These are phyloP conservation scores for Protophormia terraenovae DNA, from an alignment of 2,888 invertebrate genomes.

Conservation along the genomic window DNA sequence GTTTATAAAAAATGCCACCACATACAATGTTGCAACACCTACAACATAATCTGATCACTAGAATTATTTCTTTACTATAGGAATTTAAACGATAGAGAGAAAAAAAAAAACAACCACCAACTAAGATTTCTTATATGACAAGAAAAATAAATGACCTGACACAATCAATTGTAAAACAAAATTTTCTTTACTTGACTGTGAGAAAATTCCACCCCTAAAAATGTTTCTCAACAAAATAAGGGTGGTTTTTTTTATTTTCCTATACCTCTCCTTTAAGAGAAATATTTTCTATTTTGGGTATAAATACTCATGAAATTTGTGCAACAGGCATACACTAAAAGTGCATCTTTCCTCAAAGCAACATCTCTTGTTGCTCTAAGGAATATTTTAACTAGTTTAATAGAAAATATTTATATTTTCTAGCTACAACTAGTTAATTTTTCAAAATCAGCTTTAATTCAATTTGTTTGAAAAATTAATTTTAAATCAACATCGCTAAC, in stretches of 20 bases:
- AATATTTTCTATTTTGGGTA: slow-evolving; percentile 16
- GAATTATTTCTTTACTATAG: neutral
- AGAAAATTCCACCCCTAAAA: slow-evolving; percentile 32
- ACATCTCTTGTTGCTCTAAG: slow-evolving; percentile 17
- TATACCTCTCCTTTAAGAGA: neutral
- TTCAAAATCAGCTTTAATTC: neutral
- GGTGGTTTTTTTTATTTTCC: neutral
- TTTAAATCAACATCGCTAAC: neutral
- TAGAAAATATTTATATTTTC: no score
- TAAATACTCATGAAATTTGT: slow-evolving; percentile 42
- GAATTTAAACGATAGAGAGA: neutral
- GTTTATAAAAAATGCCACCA: neutral
- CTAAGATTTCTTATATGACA: neutral
- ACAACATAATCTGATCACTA: neutral
- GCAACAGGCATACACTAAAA: slow-evolving; percentile 67
- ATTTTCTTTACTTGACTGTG: neutral
- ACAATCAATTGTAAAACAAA: neutral
- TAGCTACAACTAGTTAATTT: neutral
- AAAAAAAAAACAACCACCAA: slow-evolving; percentile 32
- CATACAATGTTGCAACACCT: slow-evolving; percentile 18
- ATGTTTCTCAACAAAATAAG: neutral
- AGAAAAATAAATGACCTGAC: neutral
- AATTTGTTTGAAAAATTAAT: slow-evolving; percentile 5
- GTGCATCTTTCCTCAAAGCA: slow-evolving; percentile 56
- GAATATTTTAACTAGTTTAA: neutral